Evolutionary conservation across 2,888 invertebrate species (phyloP).

Genomic region (Eristalinus aeneus): DNA sequence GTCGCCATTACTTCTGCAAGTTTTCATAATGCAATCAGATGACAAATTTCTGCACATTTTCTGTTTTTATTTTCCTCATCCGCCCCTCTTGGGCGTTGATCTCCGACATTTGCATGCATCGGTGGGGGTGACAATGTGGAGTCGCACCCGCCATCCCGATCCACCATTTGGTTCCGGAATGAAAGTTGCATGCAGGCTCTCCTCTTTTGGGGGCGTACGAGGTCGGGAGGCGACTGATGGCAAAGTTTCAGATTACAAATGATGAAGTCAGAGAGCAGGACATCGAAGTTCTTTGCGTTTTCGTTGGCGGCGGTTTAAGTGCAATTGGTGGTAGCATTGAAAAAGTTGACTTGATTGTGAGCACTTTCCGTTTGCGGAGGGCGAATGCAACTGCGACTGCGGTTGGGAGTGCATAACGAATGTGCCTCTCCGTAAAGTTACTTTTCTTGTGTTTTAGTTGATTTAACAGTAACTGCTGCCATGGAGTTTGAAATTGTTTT

Average conservation of each 20-base stretch:
- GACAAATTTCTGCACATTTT: conserved; percentile 69
- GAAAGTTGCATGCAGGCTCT: conserved; percentile 51
- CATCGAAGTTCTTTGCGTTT: conserved; percentile 22
- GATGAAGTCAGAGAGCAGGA: conserved; percentile 7
- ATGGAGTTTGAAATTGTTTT: neutral
- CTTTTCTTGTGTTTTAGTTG: conserved; percentile 42
- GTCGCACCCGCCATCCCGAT: neutral
- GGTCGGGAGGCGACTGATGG: conserved; percentile 3
- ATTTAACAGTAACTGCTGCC: conserved; percentile 10
- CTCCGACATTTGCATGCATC: conserved; percentile 47
- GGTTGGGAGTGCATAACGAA: conserved; percentile 26
- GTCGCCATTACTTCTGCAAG: conserved; percentile 59
- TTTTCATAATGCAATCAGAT: conserved; percentile 71
- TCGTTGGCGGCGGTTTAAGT: conserved; percentile 30
- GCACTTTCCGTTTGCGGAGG: neutral
- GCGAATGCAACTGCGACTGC: neutral
- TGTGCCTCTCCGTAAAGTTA: conserved; percentile 9
- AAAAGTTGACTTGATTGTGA: conserved; percentile 46
- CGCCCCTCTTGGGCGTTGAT: neutral
- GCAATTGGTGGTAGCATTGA: conserved; percentile 54
- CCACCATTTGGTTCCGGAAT: conserved; percentile 56
- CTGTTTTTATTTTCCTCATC: conserved; percentile 24
- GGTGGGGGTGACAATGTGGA: neutral
- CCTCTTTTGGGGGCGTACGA: neutral
- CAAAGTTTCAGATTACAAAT: conserved; percentile 63